These are phyloP conservation scores for Drosophila tripunctata DNA, from an alignment of 2,888 invertebrate species.

Conservation along the genomic window DNA sequence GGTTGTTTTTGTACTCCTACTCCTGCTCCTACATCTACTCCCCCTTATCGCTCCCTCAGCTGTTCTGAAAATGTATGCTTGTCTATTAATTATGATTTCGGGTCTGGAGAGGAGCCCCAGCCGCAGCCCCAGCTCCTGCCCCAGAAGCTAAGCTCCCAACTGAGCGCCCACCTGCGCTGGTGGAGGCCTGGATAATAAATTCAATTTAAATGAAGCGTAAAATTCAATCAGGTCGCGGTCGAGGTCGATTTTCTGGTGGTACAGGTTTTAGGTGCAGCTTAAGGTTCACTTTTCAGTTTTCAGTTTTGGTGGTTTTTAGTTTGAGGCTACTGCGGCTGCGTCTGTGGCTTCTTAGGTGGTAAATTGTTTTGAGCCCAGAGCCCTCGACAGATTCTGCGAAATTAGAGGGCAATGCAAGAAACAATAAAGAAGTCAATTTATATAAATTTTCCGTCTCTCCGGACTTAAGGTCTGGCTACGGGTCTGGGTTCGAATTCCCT, in stretches of 20 bases:
- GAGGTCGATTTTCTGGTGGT: slow-evolving; percentile 25
- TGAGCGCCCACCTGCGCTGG: slow-evolving; percentile 54
- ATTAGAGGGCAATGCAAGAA: slow-evolving; percentile 64
- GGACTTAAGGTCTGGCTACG: slow-evolving; percentile 11
- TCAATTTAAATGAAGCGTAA: slow-evolving; percentile 81
- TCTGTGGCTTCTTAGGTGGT: slow-evolving; percentile 76
- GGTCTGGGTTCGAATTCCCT: background rate
- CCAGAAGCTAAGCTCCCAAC: slow-evolving; percentile 18
- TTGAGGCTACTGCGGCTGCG: slow-evolving; percentile 63
- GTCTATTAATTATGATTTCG: slow-evolving; percentile 75
- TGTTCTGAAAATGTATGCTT: slow-evolving; percentile 51
- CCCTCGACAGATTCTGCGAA: slow-evolving; percentile 71
- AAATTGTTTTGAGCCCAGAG: slow-evolving; percentile 58
- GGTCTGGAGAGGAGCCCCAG: slow-evolving; percentile 30
- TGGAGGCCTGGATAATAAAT: slow-evolving; percentile 66
- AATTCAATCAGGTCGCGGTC: slow-evolving; percentile 76
- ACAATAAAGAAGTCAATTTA: slow-evolving; percentile 81
- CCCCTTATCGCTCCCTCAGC: background rate
- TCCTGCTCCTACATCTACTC: too few relatives aligned
- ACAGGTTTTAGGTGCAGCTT: slow-evolving; percentile 29
- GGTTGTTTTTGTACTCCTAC: slow-evolving; percentile 4
- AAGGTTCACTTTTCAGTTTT: slow-evolving; percentile 22
- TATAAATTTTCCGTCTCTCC: slow-evolving; percentile 74
- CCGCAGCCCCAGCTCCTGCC: background rate
- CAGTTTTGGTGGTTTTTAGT: slow-evolving; percentile 7